Conservation (phyloP, 2,797 vertebrate species). For the Cottoperca gobio region DNA sequence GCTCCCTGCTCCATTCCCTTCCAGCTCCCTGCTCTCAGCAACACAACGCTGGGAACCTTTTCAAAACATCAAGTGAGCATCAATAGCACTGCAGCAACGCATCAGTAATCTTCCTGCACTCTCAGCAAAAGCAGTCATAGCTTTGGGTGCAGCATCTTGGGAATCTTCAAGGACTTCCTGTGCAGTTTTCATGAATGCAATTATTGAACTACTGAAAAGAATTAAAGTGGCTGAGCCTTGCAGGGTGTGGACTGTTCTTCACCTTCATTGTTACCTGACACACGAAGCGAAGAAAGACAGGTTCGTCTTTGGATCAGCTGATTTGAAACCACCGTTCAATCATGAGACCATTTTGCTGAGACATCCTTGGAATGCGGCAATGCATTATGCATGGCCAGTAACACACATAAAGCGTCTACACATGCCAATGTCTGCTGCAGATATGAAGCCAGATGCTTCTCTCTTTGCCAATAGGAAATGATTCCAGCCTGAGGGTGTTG, state of each 20-base stretch:
- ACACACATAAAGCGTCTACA: conserved; percentile 45
- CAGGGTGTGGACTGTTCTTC: conserved; percentile 22
- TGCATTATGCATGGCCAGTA: conserved; percentile 54
- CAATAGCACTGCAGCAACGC: conserved; percentile 45
- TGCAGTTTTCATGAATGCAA: not conserved
- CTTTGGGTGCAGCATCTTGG: conserved; percentile 38
- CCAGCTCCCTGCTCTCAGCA: conserved; percentile 65
- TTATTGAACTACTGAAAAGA: conserved; percentile 1
- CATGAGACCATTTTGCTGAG: conserved; percentile 47
- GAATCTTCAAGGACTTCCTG: conserved; percentile 28
- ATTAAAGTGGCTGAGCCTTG: not conserved
- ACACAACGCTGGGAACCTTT: conserved; percentile 65
- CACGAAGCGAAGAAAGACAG: conserved; percentile 25
- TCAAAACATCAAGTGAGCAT: conserved; percentile 70
- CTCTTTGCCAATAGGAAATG: conserved; percentile 61
- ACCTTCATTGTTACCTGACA: conserved; percentile 29
- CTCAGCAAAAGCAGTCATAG: conserved; percentile 26
- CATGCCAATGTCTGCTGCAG: conserved; percentile 52
- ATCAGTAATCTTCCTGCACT: conserved; percentile 52
- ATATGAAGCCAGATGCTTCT: conserved; percentile 64
- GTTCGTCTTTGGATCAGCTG: conserved; percentile 13
- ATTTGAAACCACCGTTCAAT: conserved; percentile 39
- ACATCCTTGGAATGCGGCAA: conserved; percentile 71
- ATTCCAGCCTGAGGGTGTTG: conserved; percentile 69
- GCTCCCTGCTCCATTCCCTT: conserved; percentile 59